Conservation (phyloP, 2,888 invertebrate species). For the Acanthosoma haemorrhoidale region DNA sequence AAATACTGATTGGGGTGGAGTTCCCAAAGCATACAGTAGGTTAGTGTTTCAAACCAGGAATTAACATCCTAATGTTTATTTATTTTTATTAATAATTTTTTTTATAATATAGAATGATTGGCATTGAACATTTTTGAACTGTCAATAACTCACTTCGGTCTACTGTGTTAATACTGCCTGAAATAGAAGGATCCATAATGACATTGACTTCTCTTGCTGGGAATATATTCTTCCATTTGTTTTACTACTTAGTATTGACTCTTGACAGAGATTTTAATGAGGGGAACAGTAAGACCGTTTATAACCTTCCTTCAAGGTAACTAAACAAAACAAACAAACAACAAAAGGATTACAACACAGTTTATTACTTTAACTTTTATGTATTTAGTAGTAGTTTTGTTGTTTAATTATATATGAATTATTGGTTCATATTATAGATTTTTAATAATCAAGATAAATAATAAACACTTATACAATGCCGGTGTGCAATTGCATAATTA, state of each 20-base stretch:
- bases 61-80: not conserved
- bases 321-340: not conserved
- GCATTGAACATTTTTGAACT: too few relatives aligned
- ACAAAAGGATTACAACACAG: too few relatives aligned
- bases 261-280: not conserved
- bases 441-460: too few relatives aligned
- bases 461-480: too few relatives aligned
- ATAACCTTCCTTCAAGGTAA: not conserved
- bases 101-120: too few relatives aligned
- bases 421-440: too few relatives aligned
- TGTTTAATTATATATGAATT: too few relatives aligned
- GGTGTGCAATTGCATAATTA: too few relatives aligned
- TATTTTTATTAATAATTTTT: not conserved
- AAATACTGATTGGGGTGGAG: too few relatives aligned
- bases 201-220: conserved; percentile 23
- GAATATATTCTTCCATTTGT: conserved; percentile 32
- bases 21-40: too few relatives aligned
- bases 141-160: conserved; percentile 29
- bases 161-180: conserved; percentile 9
- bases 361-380: too few relatives aligned
- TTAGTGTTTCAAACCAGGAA: not conserved
- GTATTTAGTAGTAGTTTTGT: too few relatives aligned
- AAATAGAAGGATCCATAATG: not conserved
- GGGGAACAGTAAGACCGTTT: not conserved
- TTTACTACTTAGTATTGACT: not conserved